A percentile compares a stretch with the other conserved stretches of the same genome.
Conservation (phyloP, 1,140 invertebrate genomes). For the Ceratitis capitata region DNA sequence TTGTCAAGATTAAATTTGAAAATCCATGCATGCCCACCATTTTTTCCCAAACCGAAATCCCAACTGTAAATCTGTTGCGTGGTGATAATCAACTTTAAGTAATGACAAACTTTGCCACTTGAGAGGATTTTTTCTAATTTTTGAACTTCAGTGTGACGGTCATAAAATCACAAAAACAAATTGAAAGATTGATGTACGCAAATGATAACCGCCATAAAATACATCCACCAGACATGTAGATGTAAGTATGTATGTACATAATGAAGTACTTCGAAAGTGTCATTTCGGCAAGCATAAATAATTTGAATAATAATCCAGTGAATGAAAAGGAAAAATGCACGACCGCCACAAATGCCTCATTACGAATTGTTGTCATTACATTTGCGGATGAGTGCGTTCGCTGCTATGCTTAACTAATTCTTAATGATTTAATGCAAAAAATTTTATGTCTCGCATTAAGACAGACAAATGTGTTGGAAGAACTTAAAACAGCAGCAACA, state of each 20-base stretch:
- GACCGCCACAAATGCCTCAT: conserved; percentile 33
- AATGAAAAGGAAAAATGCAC: neutral
- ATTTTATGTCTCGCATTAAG: conserved; percentile 8
- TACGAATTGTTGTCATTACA: conserved; percentile 31
- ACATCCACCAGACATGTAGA: no score
- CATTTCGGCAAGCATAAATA: neutral
- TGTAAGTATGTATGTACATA: neutral
- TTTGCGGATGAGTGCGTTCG: conserved; percentile 4
- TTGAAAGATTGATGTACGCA: no score
- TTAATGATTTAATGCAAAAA: conserved; percentile 37
- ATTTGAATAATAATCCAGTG: neutral
- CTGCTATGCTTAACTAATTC: conserved; percentile 33
- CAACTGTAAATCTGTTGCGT: no score
- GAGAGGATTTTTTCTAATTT: no score
- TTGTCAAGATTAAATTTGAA: no score
- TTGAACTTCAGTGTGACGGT: no score
- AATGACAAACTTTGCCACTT: no score
- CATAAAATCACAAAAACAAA: no score
- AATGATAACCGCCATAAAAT: no score
- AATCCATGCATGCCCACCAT: no score
- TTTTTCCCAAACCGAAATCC: no score
- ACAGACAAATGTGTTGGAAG: neutral
- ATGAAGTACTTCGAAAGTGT: neutral
- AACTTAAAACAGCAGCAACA: neutral
- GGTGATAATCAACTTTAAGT: no score